These are phyloP conservation scores for Pardalotus punctatus DNA, from an alignment of 2,113 vertebrate species.

Conservation along the genomic window DNA sequence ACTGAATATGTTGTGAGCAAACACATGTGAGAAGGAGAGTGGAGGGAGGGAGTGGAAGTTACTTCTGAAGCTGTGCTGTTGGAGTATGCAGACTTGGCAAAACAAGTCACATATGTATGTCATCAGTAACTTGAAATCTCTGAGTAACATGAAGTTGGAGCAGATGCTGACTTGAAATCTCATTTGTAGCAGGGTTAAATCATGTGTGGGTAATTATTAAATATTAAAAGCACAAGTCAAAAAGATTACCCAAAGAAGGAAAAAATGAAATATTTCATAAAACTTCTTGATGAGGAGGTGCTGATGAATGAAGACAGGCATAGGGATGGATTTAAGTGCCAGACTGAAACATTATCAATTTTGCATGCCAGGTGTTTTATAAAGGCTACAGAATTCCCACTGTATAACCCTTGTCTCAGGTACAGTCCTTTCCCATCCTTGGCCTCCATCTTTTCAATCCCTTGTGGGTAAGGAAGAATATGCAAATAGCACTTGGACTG, in stretches of 20 bases:
- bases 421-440: background rate
- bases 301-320: constrained; percentile 59
- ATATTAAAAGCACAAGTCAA: constrained; percentile 64
- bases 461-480: background rate
- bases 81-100: constrained; percentile 5
- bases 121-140: constrained; percentile 38
- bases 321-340: background rate
- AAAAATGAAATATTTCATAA: constrained; percentile 55
- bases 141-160: constrained; percentile 38
- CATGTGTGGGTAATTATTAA: constrained; percentile 62
- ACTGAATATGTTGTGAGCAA: background rate
- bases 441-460: background rate
- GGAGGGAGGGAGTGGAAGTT: background rate
- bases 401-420: background rate
- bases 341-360: constrained; percentile 46
- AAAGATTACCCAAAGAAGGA: constrained; percentile 58
- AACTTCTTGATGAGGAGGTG: constrained; percentile 50
- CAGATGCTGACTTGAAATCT: constrained; percentile 64
- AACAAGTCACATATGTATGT: constrained; percentile 42
- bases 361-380: constrained; percentile 44
- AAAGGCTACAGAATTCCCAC: constrained; percentile 25
- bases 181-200: constrained; percentile 58
- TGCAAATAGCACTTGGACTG: background rate
- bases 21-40: background rate
- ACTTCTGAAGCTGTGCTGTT: background rate